phyloP scores from a whole-genome alignment of 92 coral and sea anemone species.

The Epizoanthus stellaris region DNA sequence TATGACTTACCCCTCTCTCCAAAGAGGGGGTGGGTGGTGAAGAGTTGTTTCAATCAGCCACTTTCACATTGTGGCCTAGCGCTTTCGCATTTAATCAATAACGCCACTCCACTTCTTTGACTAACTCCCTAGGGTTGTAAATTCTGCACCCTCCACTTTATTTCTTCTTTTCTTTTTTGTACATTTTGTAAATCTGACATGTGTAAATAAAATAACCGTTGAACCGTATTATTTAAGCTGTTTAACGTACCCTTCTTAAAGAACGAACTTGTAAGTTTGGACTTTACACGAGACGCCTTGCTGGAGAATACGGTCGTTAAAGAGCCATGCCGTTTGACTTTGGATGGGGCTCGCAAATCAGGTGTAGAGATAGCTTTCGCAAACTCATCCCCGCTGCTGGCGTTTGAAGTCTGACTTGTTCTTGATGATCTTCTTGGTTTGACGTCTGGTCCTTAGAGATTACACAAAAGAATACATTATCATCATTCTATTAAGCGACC shows the following conservation, averaged over 20 bases:
- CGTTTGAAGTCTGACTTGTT: slow-evolving; percentile 29
- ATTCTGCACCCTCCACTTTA: too few relatives aligned
- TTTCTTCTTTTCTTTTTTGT: too few relatives aligned
- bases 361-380: slow-evolving; percentile 53
- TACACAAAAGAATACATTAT: not conserved
- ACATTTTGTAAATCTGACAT: too few relatives aligned
- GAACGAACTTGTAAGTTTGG: slow-evolving; percentile 76
- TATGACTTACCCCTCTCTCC: too few relatives aligned
- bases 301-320: slow-evolving; percentile 71
- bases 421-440: slow-evolving; percentile 9
- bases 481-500: too few relatives aligned
- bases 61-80: too few relatives aligned
- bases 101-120: too few relatives aligned
- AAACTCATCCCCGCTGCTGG: slow-evolving; percentile 54
- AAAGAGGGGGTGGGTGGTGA: too few relatives aligned
- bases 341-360: slow-evolving; percentile 62
- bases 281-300: slow-evolving; percentile 84
- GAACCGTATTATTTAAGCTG: not conserved
- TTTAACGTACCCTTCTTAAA: slow-evolving; percentile 74
- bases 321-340: slow-evolving; percentile 83
- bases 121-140: too few relatives aligned
- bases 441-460: slow-evolving; percentile 7
- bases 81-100: too few relatives aligned
- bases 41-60: too few relatives aligned
- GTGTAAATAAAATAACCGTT: too few relatives aligned